Conservation (phyloP, 2,113 vertebrate genomes). For the Gobio gobio region DNA sequence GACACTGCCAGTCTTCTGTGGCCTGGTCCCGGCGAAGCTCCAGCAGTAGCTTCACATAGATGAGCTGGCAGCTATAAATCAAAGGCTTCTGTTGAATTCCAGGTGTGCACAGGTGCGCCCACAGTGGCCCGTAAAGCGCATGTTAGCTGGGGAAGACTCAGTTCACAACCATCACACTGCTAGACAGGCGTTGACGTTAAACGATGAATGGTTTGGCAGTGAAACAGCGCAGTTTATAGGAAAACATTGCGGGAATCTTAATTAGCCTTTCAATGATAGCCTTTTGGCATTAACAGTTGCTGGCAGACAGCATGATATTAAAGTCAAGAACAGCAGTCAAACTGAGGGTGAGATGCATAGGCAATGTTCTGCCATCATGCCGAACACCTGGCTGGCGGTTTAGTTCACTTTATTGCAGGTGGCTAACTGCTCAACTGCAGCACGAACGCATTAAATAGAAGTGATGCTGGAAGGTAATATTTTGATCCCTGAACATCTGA, state of each 20-base stretch:
- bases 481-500: slow-evolving; percentile 1
- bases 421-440: background rate
- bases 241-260: slow-evolving; percentile 63
- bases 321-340: slow-evolving; percentile 32
- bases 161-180: slow-evolving; percentile 65
- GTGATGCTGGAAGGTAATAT: slow-evolving; percentile 4
- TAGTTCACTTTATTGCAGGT: background rate
- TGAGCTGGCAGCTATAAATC: slow-evolving; percentile 68
- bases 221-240: slow-evolving; percentile 58
- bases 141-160: slow-evolving; percentile 75
- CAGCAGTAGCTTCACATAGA: slow-evolving; percentile 65
- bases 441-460: background rate
- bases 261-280: slow-evolving; percentile 57
- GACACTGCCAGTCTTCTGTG: slow-evolving; percentile 43
- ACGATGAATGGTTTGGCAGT: slow-evolving; percentile 54
- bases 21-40: slow-evolving; percentile 67
- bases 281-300: slow-evolving; percentile 42
- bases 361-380: background rate
- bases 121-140: slow-evolving; percentile 67
- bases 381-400: slow-evolving; percentile 30
- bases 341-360: background rate
- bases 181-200: slow-evolving; percentile 73
- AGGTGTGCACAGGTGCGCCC: slow-evolving; percentile 78
- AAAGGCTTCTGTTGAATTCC: slow-evolving; percentile 68
- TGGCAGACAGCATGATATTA: slow-evolving; percentile 42